Conservation (phyloP, 2,888 invertebrate species). For the Dryadula phaetusa region DNA sequence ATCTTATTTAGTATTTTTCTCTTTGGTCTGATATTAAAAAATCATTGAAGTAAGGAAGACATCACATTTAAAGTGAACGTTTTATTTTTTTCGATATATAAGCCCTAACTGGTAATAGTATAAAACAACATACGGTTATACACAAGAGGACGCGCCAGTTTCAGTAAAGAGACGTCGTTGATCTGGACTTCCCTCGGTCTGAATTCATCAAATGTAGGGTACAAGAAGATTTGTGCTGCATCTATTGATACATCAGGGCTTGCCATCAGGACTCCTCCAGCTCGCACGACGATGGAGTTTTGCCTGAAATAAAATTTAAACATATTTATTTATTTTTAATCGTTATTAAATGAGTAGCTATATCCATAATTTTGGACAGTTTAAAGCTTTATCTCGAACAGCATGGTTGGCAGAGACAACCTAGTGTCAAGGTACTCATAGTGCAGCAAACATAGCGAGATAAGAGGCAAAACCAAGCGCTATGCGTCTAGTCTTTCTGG, state of each 20-base stretch:
- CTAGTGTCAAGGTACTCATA: too few species aligned
- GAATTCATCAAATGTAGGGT: not conserved
- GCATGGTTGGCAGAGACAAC: too few species aligned
- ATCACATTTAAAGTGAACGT: not conserved
- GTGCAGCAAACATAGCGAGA: too few species aligned
- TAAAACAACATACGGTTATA: not conserved
- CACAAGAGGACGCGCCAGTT: not conserved
- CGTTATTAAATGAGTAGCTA: too few species aligned
- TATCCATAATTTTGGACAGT: too few species aligned
- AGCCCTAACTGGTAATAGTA: not conserved
- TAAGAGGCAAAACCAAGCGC: too few species aligned
- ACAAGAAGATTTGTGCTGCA: not conserved
- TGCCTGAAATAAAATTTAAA: not conserved
- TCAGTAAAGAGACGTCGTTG: slow-evolving; percentile 5
- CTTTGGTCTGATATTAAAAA: too few species aligned
- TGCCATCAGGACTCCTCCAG: slow-evolving; percentile 2
- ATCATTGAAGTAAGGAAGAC: not conserved
- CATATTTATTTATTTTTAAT: not conserved
- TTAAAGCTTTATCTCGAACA: too few species aligned
- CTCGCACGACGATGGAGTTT: not conserved
- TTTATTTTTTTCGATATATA: too few species aligned
- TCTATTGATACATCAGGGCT: not conserved
- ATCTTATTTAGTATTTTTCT: too few species aligned
- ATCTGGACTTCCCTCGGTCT: slow-evolving; percentile 44
- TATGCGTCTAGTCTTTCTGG: too few species aligned